A percentile compares a stretch with the other conserved stretches of the same genome.
Conservation (phyloP, 1,140 invertebrate species). For the Drosophila ficusphila region DNA sequence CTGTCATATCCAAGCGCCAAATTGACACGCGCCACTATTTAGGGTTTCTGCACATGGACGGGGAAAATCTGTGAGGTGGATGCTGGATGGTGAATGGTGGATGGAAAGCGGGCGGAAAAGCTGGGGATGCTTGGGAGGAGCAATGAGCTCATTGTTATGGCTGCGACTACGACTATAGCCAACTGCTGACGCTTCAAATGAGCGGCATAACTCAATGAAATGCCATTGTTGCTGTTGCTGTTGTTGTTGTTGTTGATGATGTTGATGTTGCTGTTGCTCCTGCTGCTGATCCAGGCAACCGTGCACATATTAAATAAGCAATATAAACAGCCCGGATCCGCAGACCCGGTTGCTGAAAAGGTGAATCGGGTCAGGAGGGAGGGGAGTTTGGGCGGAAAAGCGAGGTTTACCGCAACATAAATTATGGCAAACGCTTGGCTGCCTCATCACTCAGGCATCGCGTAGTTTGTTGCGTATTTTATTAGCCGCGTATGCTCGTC, state of each 20-base stretch:
- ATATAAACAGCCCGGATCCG: slow-evolving; percentile 60
- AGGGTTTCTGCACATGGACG: slow-evolving; percentile 26
- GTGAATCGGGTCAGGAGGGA: slow-evolving; percentile 26
- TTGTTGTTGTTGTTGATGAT: slow-evolving; percentile 22
- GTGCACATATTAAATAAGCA: slow-evolving; percentile 81
- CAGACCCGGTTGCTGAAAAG: slow-evolving; percentile 49
- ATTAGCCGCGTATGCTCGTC: slow-evolving; percentile 65
- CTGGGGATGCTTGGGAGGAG: neutral
- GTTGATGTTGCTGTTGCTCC: slow-evolving; percentile 7
- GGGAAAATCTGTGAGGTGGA: neutral
- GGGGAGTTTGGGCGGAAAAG: slow-evolving; percentile 35
- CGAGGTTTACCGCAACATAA: slow-evolving; percentile 76
- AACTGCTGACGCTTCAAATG: slow-evolving; percentile 59
- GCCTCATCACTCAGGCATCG: slow-evolving; percentile 78
- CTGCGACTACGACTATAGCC: slow-evolving; percentile 37
- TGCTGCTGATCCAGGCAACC: slow-evolving; percentile 61
- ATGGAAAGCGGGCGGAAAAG: neutral
- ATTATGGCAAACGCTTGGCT: slow-evolving; percentile 76
- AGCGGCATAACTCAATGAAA: slow-evolving; percentile 80
- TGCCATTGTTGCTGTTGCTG: slow-evolving; percentile 62
- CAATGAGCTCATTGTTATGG: slow-evolving; percentile 77
- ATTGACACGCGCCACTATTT: slow-evolving; percentile 80
- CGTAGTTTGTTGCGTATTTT: slow-evolving; percentile 75
- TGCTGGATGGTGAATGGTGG: no score
- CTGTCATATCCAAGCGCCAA: slow-evolving; percentile 57